Conservation (phyloP, 2,797 vertebrate species). For the Allobates femoralis region DNA sequence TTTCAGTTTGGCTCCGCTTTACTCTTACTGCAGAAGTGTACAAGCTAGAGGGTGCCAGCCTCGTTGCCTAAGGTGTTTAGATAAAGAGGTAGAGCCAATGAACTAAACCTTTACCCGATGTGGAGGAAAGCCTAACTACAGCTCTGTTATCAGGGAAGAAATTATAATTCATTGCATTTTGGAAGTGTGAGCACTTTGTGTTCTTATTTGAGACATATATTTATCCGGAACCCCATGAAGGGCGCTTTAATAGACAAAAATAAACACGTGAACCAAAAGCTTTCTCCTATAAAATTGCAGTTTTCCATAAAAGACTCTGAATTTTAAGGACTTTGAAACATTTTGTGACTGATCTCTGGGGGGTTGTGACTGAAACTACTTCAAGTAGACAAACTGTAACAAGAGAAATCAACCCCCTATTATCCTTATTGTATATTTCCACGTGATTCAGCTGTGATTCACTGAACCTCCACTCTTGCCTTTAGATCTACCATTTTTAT, state of each 20-base stretch:
- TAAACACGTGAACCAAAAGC: slow-evolving; percentile 11
- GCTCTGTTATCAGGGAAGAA: neutral
- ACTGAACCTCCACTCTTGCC: slow-evolving; percentile 11
- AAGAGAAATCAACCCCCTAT: slow-evolving; percentile 47
- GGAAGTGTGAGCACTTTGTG: neutral
- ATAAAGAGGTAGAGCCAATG: neutral
- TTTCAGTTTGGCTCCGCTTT: no score
- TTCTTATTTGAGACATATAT: neutral
- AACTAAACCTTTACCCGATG: neutral
- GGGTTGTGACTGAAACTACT: slow-evolving; percentile 22
- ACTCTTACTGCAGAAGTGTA: no score
- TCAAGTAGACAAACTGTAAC: slow-evolving; percentile 22
- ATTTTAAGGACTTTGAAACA: neutral
- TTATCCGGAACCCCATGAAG: neutral
- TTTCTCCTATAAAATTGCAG: neutral
- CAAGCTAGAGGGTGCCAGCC: neutral
- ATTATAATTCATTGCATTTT: neutral
- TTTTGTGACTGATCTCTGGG: slow-evolving; percentile 11
- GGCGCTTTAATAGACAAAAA: neutral
- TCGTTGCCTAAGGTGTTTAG: neutral
- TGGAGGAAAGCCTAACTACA: neutral
- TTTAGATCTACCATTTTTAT: slow-evolving; percentile 12
- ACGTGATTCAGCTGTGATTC: slow-evolving; percentile 11
- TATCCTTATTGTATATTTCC: slow-evolving; percentile 19
- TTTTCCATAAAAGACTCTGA: neutral